Evolutionary conservation across 2,797 vertebrate genomes (phyloP), one percentile per base, ranked within the genome.

Genomic region (Microctenopoma stevenorrisi): DNA sequence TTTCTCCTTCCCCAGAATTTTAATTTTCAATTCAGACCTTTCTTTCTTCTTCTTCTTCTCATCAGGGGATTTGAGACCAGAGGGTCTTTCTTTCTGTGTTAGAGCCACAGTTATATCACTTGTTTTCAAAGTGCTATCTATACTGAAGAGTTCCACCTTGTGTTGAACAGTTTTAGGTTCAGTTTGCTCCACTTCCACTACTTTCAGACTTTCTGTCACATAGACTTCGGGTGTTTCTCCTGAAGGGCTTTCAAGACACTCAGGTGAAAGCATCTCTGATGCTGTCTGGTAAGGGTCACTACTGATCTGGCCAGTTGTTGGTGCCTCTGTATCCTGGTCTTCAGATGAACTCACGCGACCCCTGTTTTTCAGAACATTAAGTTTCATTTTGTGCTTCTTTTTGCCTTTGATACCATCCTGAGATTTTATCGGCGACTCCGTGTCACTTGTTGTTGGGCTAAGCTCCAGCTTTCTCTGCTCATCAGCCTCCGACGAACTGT

Each of bases 401-500:
- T 94, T 95, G 15, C 79, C 85, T 82, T 93, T 95, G 11, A 74
- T 86, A 60, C 89, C 90, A 1, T 93, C 89, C 15, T 93, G 93
- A 74, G 88, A 88, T 79, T 94, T 95, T 65, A 93, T 80, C 1
- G 94, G 95, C 18, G 94, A 94, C 73, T 98, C 97, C 0, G 95
- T 96, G 78, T 97, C 96, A 6, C 96, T 96, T 82, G 95, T 95
- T 2, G 94, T 92, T 18, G 96, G 96, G n/a, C 96, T 97, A 14
- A 95, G 76, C 48, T 96, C 95, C 3, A 93, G 88, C 37, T 88
- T 79, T 26, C 88, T 92, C 64, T 94, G 92, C 62, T 98, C 96
- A 3, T 94, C 94, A 14, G 97, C 96, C 87, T 99, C 97, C 1
- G 97, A 97, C n/a, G 96, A 96, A 82, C 98, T 99, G 58, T 94